Conservation (phyloP, 2,888 invertebrate genomes). For the Drosophila mulleri region DNA sequence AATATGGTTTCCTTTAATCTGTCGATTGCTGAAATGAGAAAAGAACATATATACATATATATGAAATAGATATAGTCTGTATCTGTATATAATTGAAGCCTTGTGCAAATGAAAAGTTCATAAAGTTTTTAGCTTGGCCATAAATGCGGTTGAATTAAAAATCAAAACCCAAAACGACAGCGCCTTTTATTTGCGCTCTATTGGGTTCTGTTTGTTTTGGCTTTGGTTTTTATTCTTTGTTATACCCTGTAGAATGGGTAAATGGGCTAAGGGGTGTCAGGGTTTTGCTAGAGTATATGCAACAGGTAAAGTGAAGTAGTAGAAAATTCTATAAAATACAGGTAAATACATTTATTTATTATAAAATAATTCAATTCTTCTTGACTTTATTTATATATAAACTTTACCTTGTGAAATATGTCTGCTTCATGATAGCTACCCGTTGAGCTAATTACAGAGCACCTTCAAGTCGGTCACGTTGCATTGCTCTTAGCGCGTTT, state of each 20-base stretch:
- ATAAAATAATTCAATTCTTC: too few relatives aligned
- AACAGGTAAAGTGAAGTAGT: background rate
- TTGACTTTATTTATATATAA: background rate
- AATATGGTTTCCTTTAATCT: slow-evolving; percentile 14
- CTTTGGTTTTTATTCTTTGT: slow-evolving; percentile 16
- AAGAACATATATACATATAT: background rate
- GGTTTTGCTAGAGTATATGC: background rate
- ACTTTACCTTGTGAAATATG: background rate
- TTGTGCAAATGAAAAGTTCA: slow-evolving; percentile 43
- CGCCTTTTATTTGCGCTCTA: slow-evolving; percentile 40
- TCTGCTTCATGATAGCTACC: background rate
- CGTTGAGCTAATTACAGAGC: background rate
- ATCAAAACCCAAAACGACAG: slow-evolving; percentile 39
- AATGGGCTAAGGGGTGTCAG: background rate
- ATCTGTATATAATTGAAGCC: slow-evolving; percentile 8
- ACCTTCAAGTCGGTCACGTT: background rate
- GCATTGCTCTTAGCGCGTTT: background rate
- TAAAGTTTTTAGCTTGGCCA: slow-evolving; percentile 36
- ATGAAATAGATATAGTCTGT: background rate
- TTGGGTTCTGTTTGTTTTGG: slow-evolving; percentile 46
- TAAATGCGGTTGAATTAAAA: slow-evolving; percentile 55
- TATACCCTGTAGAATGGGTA: background rate
- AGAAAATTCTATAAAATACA: background rate
- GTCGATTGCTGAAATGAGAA: slow-evolving; percentile 30
- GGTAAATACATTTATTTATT: too few relatives aligned